Base-by-base conservation (phyloP, 1,140 invertebrate species). In the Nymphalis io region DNA sequence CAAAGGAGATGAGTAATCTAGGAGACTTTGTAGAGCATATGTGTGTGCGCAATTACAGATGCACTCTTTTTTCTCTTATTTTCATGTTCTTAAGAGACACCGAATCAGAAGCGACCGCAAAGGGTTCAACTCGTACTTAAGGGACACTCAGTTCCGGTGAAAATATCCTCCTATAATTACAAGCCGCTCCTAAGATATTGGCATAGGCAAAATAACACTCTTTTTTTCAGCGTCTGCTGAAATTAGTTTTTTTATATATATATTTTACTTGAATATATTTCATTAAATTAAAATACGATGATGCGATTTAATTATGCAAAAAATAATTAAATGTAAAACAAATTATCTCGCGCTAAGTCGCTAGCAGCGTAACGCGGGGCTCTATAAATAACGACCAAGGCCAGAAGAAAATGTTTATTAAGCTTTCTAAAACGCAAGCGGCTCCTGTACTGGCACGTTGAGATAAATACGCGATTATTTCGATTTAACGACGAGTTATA, bases 321-420 rank as follows among this genome's bases (percentile, higher is more conserved):
- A n/a, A 60, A 60, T 61, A 53, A 68, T 68, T 68, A 61, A 57
- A 68, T 60, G 59, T 39, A 61, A 68, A 57, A 68, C 66, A 68
- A 68, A 68, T 68, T 16, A 61, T 55, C 21, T 38, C 51, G 33
- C 66, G 48, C 46, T 68, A 61, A 68, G 59, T 38, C 38, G 27
- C 15, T 48, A 61, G 33, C 23, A 53, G 16, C 46, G 66, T 68
- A 68, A 68, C 39, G 48, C 46, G 58, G 27, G 66, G 58, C 46
- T 68, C 59, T 55, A 55, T 68, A 66, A 66, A 66, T 66, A 68
- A 60, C 59, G 66, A 68, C 59, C 59, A 57, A 55, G 66, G 59
- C 66, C 59, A 68, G 53, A 21, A 60, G 66, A 68, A 68, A 68
- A 68, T 68, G 66, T 68, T 68, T 68, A 68, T 68, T 61, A 51